Evolutionary conservation across 2,797 vertebrate genomes (phyloP).

Genomic region (Perodicticus potto): DNA sequence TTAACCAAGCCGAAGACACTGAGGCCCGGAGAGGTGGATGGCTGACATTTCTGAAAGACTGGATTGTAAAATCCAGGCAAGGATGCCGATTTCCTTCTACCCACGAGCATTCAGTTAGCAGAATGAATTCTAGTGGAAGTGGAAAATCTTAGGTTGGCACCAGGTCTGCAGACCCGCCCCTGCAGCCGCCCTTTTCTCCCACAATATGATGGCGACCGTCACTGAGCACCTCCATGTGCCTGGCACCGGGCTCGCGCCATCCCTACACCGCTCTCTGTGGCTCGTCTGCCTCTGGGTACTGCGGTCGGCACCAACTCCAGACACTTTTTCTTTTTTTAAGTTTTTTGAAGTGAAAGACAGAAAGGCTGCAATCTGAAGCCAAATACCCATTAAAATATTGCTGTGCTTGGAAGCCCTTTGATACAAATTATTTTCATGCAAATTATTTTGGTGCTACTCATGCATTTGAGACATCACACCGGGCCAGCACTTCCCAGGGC

Average conservation of each 20-base stretch:
- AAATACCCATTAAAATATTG: conserved; percentile 7
- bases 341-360: conserved; percentile 64
- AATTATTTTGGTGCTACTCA: background rate
- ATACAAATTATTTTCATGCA: conserved; percentile 40
- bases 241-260: background rate
- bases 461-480: background rate
- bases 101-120: conserved; percentile 29
- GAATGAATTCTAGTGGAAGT: conserved; percentile 41
- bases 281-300: background rate
- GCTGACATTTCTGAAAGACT: background rate
- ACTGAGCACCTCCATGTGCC: background rate
- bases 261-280: background rate
- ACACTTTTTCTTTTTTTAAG: background rate
- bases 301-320: conserved; percentile 39
- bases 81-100: background rate
- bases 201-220: background rate
- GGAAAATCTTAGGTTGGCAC: conserved; percentile 48
- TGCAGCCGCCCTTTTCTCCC: background rate
- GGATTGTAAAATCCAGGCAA: background rate
- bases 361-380: conserved; percentile 19
- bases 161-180: background rate
- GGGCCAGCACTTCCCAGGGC: background rate
- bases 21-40: background rate
- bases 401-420: background rate
- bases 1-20: background rate